Percentiles rank a stretch among this genome's conserved stretches.
Conservation (phyloP, 2,888 invertebrate genomes). For the Philereme vetulata region DNA sequence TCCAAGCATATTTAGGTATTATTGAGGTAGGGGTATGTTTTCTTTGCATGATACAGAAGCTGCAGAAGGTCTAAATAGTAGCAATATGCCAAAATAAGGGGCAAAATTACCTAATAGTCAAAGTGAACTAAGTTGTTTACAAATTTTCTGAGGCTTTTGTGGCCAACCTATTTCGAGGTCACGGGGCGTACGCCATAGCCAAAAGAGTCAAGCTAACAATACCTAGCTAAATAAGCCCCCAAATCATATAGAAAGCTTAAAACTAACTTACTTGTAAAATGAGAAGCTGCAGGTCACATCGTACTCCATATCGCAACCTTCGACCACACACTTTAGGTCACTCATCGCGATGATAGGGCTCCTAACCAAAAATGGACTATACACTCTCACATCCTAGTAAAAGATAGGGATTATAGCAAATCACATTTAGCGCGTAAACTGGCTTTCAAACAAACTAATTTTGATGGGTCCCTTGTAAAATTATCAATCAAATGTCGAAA, state of each 20-base stretch:
- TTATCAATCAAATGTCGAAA: constrained; percentile 84
- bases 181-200: constrained; percentile 26
- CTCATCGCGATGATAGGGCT: constrained; percentile 65
- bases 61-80: neutral
- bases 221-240: constrained; percentile 1
- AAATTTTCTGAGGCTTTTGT: constrained; percentile 16
- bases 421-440: constrained; percentile 79
- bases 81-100: neutral
- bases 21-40: no score
- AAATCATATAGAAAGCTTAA: constrained; percentile 39
- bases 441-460: constrained; percentile 82
- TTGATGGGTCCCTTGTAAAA: constrained; percentile 82
- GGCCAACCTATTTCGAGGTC: constrained; percentile 38
- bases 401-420: constrained; percentile 61
- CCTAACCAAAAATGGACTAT: constrained; percentile 68
- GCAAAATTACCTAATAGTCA: constrained; percentile 23
- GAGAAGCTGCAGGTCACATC: constrained; percentile 82
- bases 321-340: constrained; percentile 77
- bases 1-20: neutral
- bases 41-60: neutral
- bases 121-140: constrained; percentile 34
- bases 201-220: constrained; percentile 15
- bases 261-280: constrained; percentile 79
- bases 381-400: constrained; percentile 72
- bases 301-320: constrained; percentile 79